phyloP scores from a whole-genome alignment of 53 echinoderm and acorn worm species.

The Zoroaster sp. region DNA sequence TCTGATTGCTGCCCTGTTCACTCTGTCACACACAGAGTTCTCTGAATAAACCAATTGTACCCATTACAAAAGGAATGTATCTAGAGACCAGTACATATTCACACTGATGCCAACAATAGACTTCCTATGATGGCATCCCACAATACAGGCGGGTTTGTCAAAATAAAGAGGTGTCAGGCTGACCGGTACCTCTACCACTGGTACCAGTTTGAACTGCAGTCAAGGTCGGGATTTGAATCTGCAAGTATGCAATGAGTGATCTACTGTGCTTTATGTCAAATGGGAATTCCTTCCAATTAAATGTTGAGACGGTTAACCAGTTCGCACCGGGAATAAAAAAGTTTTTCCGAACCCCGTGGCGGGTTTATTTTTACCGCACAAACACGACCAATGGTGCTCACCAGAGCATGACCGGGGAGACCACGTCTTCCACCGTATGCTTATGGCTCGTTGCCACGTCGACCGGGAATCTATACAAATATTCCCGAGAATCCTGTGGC shows the following conservation, averaged over 20 bases:
- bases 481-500: no score
- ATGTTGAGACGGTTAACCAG: neutral
- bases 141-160: neutral
- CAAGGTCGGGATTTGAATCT: neutral
- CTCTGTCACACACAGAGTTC: neutral
- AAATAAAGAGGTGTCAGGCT: neutral
- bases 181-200: no score
- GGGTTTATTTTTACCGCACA: no score
- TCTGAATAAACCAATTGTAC: neutral
- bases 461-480: no score
- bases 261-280: neutral
- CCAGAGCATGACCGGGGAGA: no score
- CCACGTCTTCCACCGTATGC: no score
- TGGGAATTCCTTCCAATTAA: neutral
- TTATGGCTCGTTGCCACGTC: no score
- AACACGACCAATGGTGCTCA: no score
- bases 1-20: no score
- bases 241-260: neutral
- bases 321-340: neutral
- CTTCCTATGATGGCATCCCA: neutral
- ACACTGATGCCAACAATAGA: neutral
- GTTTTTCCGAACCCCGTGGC: neutral
- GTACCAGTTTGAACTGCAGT: neutral
- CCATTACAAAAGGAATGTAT: neutral
- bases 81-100: no score